Base-by-base conservation (phyloP, 1,140 invertebrate genomes). In the Mylabris phalerata region DNA sequence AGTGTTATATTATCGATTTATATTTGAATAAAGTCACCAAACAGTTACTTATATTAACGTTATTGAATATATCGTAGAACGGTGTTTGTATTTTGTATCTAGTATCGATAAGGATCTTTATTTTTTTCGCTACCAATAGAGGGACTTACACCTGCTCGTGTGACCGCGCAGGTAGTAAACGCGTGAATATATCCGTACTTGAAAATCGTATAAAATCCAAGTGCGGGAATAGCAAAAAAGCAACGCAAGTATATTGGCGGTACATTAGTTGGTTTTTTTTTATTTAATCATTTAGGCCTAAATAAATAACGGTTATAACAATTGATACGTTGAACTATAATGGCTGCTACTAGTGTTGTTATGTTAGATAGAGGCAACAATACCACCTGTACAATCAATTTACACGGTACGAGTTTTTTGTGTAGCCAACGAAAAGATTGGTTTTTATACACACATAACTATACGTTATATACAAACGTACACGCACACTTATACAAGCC, bases 311-410 rank as follows among this genome's bases (percentile, higher is more conserved):
- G 42, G 10, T 50, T 49, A 38, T 19, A 1, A 19, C 19, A 19
- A 19, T 58, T 49, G 51, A 32, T 5, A 32, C 32, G 32, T 32
- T 32, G 4, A 32, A 32, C 7, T 32, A 32, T 32, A 32, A 82
- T 79, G 85, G 88, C 85, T 69, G 86, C 89, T 80, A 93, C 90
- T 66, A 92, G 89, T 83, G 91, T 93, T 77, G 90, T 93, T 73
- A 88, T 93, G 71, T 83, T 94, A 71, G 91, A 94, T 79, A 86
- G 92, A 76, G 91, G 91, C 75, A 94, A 94, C 79, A 94, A 94
- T 81, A 94, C 92, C 75, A 93, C 92, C 73, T 93, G 90, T 79
- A 93, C 91, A 70, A 90, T 94, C 75, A 93, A 94, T 82, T 83
- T 93, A 79, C 91, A 93, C 79, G 89, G 90, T 92, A 83, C 87